A percentile compares a stretch with the other conserved stretches of the same genome.
Conservation (phyloP, 2,888 invertebrate species). For the Dugesia japonica region DNA sequence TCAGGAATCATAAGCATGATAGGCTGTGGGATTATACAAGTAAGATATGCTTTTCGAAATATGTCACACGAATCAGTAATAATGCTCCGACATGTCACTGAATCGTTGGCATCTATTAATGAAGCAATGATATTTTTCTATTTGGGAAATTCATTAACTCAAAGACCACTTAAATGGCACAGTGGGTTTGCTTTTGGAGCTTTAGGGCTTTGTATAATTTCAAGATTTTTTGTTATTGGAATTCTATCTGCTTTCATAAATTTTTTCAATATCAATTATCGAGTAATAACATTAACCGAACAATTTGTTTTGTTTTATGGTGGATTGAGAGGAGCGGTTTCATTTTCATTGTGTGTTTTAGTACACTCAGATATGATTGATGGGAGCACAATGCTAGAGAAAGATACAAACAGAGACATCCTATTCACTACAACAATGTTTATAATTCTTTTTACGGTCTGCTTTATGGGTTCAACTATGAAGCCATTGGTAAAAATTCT, state of each 20-base stretch:
- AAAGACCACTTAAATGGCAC: constrained; percentile 49
- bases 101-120: constrained; percentile 51
- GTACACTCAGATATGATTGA: constrained; percentile 37
- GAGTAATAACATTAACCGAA: constrained; percentile 29
- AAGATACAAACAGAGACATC: constrained; percentile 33
- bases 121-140: constrained; percentile 54
- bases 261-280: neutral
- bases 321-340: constrained; percentile 52
- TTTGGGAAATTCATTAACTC: constrained; percentile 51
- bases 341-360: constrained; percentile 52
- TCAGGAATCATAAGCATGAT: constrained; percentile 53
- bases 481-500: constrained; percentile 83
- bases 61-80: constrained; percentile 51
- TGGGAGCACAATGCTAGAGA: neutral
- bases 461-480: constrained; percentile 83
- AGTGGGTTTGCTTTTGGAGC: constrained; percentile 50
- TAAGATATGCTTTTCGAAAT: constrained; percentile 52
- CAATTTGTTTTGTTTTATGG: constrained; percentile 49
- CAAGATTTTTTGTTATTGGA: constrained; percentile 43
- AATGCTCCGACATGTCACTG: constrained; percentile 51
- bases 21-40: constrained; percentile 52
- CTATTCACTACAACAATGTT: constrained; percentile 86
- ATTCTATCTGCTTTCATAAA: constrained; percentile 26
- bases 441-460: constrained; percentile 91
- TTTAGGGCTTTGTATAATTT: constrained; percentile 47